Conservation (phyloP, 2,888 invertebrate species). For the Drosophila mayaguana region DNA sequence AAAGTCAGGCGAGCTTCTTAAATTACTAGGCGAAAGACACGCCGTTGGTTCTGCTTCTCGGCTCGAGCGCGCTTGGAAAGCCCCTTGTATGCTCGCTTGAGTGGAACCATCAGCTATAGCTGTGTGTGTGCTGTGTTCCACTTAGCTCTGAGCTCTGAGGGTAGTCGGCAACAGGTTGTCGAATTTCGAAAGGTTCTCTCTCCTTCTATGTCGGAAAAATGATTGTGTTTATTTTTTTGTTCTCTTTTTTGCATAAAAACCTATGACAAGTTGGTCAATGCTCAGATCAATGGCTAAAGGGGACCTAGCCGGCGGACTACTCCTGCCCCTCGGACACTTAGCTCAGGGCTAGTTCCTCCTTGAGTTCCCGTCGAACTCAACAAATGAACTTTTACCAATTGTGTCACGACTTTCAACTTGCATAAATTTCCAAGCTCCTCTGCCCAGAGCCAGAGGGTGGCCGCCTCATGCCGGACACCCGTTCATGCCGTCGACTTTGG, state of each 20-base stretch:
- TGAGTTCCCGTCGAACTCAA: conserved; percentile 41
- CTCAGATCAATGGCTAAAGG: conserved; percentile 42
- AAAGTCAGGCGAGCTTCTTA: conserved; percentile 65
- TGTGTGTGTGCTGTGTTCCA: conserved; percentile 62
- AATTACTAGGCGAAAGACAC: conserved; percentile 59
- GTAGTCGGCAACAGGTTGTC: conserved; percentile 61
- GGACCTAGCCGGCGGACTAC: conserved; percentile 28
- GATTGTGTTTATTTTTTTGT: neutral
- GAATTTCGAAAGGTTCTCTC: conserved; percentile 52
- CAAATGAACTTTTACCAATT: conserved; percentile 72
- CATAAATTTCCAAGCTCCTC: conserved; percentile 64
- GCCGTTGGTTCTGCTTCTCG: conserved; percentile 70
- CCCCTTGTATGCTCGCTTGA: conserved; percentile 46
- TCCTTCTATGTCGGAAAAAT: neutral
- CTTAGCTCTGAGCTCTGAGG: conserved; percentile 41
- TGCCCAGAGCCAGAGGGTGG: conserved; percentile 1
- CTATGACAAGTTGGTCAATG: conserved; percentile 47
- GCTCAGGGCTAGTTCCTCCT: neutral
- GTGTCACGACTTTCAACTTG: conserved; percentile 81
- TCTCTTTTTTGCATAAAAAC: conserved; percentile 18
- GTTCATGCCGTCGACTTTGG: conserved; percentile 7
- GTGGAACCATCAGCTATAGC: conserved; percentile 62
- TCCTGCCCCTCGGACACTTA: neutral
- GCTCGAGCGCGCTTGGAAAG: conserved; percentile 34
- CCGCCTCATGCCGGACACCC: neutral